Conservation (phyloP, 2,888 invertebrate species). For the Chamaedrilus cognettii region DNA sequence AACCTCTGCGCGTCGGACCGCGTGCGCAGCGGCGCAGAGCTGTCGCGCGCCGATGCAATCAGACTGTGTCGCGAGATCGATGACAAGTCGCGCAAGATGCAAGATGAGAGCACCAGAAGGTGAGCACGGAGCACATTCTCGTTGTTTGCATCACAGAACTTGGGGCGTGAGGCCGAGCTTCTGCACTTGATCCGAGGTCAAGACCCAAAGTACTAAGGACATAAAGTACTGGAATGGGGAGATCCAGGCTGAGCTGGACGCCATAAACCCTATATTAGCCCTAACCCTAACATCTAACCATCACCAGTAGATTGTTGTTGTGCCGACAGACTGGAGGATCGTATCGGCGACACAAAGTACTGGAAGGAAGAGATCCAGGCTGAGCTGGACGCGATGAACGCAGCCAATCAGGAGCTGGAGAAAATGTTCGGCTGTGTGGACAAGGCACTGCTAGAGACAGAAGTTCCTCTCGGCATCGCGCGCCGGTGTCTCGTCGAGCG, state of each 20-base stretch:
- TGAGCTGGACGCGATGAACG: slow-evolving; percentile 16
- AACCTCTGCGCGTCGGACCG: slow-evolving; percentile 19
- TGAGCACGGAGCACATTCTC: not conserved
- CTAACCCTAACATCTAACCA: too few relatives aligned
- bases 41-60: slow-evolving; percentile 19
- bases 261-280: too few relatives aligned
- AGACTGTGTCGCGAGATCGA: slow-evolving; percentile 16
- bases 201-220: slow-evolving; percentile 20
- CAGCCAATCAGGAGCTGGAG: slow-evolving; percentile 14
- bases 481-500: slow-evolving; percentile 15
- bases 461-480: slow-evolving; percentile 16
- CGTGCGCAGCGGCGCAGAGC: slow-evolving; percentile 13
- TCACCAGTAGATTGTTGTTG: too few relatives aligned
- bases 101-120: slow-evolving; percentile 20
- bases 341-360: slow-evolving; percentile 16
- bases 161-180: too few relatives aligned
- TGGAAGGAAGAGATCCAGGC: slow-evolving; percentile 24
- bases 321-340: slow-evolving; percentile 15
- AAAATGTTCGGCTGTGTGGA: slow-evolving; percentile 19
- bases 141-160: too few relatives aligned
- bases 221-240: slow-evolving; percentile 21
- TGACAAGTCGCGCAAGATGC: slow-evolving; percentile 20
- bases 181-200: too few relatives aligned
- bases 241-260: slow-evolving; percentile 19
- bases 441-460: slow-evolving; percentile 16